Evolutionary conservation across 2,797 vertebrate genomes (phyloP).

Genomic region (Sciurus carolinensis): DNA sequence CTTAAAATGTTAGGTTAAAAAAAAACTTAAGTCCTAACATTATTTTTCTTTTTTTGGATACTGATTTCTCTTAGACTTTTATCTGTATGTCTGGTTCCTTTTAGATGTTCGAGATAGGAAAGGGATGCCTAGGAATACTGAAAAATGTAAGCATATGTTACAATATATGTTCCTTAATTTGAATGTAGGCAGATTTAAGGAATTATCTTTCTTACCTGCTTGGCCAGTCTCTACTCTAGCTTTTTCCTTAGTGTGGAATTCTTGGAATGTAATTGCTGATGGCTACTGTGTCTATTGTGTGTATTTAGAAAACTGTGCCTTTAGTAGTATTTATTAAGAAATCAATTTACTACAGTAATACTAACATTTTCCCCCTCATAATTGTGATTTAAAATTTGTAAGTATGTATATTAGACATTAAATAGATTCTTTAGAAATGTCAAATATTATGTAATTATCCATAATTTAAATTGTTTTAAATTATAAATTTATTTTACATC

Average conservation of each 20-base stretch:
- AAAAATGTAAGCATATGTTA: constrained; percentile 57
- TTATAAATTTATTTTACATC: constrained; percentile 16
- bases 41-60: constrained; percentile 70
- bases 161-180: not conserved
- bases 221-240: not conserved
- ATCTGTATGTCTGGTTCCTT: constrained; percentile 47
- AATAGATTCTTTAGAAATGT: constrained; percentile 58
- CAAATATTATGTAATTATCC: not conserved
- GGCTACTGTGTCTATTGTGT: constrained; percentile 50
- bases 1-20: constrained; percentile 70
- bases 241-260: constrained; percentile 40
- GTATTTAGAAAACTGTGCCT: constrained; percentile 48
- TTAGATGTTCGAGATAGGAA: constrained; percentile 63
- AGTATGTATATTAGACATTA: constrained; percentile 51
- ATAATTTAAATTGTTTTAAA: constrained; percentile 39
- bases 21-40: constrained; percentile 33
- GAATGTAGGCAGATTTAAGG: not conserved
- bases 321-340: constrained; percentile 66
- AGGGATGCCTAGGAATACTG: constrained; percentile 41
- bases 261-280: constrained; percentile 36
- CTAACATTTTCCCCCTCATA: constrained; percentile 30
- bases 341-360: constrained; percentile 21
- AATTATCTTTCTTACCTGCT: constrained; percentile 49
- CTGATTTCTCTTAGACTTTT: constrained; percentile 70
- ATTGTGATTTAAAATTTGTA: constrained; percentile 58